A percentile compares a stretch with the other conserved stretches of the same genome.
Evolutionary conservation across 2,888 invertebrate genomes (phyloP).

Genomic region (Norana najaformis): DNA sequence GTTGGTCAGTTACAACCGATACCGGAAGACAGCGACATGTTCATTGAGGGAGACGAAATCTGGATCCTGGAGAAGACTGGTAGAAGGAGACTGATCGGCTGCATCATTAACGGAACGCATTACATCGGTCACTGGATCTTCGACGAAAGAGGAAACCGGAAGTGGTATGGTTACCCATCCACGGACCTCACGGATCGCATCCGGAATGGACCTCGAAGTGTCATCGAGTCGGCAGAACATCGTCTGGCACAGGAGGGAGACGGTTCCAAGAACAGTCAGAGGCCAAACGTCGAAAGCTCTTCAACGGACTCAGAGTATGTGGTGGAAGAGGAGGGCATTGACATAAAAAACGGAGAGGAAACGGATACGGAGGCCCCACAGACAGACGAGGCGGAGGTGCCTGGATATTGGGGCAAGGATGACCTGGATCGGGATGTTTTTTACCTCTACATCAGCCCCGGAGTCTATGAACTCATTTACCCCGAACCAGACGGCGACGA

Average conservation of each 20-base stretch:
- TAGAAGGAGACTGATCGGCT: conserved; percentile 8
- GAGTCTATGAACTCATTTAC: background rate
- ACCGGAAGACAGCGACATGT: background rate
- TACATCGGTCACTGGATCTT: conserved; percentile 28
- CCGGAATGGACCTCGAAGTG: background rate
- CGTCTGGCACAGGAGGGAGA: background rate
- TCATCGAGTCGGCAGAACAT: background rate
- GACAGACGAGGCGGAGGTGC: background rate
- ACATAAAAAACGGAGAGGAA: background rate
- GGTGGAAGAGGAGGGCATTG: background rate
- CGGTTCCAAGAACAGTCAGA: background rate
- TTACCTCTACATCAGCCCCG: background rate
- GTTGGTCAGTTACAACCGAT: background rate
- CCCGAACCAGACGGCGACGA: background rate
- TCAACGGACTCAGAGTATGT: background rate
- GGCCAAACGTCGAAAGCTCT: background rate
- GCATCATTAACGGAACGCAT: conserved; percentile 28
- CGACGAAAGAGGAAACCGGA: background rate
- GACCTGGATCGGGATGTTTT: background rate
- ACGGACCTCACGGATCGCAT: background rate
- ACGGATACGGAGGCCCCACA: background rate
- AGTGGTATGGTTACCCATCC: conserved; percentile 22
- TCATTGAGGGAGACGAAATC: background rate
- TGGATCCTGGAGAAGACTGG: background rate
- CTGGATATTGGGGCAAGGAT: background rate